Base-by-base conservation (phyloP, 2,888 invertebrate genomes). In the Periphyllus acericola region DNA sequence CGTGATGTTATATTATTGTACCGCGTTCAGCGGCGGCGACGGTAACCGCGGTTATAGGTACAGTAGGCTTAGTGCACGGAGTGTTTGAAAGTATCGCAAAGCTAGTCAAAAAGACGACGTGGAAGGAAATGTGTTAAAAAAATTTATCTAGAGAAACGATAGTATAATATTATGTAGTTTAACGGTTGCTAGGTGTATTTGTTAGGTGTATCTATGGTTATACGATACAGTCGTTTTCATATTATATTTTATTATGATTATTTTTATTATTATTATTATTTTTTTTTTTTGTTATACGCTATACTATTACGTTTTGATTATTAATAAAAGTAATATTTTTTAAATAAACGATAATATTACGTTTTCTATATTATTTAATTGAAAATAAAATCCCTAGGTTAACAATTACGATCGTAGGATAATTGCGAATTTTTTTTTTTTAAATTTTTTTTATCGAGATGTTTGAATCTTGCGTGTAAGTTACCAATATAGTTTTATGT, bases 401-500 rank as follows among this genome's bases (percentile, higher is more conserved):
- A 19, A 55, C 6, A 55, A n/a, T n/a, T 19, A 55, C 14, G 52
- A 52, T 52, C 52, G 14, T 55, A 55, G 1, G 21, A 9, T 55
- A 21, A 19, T 55, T 19, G 55, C 55, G 55, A 19, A 17, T 83
- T 32, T 34, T 83, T 40, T 83, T 75, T 60, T 60, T 72, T 84
- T 76, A 34, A 52, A 29, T 83, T 75, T 60, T 60, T 72, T 84
- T 76, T 52, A 52, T 46, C 71, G 55, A 85, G 78, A 85, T 71
- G 9, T 68, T 32, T 66, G 19, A 34, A 71, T 85, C 85, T 78
- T 40, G 66, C 34, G 85, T 71, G 71, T 85, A 85, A 85, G 85
- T 85, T 85, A 85, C 87, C 87, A 87, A 81, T 66, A 40, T 86
- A 74, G 60, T 87, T 81, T 74, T 74, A 74, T 79, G 40, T 29